Conservation (phyloP, 2,113 vertebrate species). For the Amblyornis subalaris region DNA sequence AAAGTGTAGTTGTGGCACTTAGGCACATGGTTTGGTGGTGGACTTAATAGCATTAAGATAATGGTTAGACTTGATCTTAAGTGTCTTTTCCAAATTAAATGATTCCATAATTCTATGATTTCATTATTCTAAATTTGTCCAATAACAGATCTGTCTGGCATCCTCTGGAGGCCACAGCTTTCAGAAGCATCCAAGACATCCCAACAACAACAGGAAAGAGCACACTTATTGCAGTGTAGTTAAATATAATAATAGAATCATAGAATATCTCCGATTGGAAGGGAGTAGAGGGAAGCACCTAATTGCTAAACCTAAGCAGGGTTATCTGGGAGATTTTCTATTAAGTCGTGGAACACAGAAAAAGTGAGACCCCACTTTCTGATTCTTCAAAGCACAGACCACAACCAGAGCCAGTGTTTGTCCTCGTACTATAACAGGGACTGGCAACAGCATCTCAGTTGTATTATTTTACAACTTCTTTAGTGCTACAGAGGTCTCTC, state of each 20-base stretch:
- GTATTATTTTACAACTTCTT: background rate
- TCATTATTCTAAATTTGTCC: background rate
- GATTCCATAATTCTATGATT: background rate
- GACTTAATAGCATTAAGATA: background rate
- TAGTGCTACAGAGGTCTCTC: background rate
- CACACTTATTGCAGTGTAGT: background rate
- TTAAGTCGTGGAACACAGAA: background rate
- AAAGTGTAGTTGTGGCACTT: accelerated
- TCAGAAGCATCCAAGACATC: background rate
- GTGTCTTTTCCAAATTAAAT: background rate
- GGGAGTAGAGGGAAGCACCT: background rate
- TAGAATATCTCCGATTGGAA: background rate
- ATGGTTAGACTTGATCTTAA: background rate
- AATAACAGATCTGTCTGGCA: background rate
- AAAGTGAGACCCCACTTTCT: background rate
- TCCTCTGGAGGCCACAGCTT: background rate
- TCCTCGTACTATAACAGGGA: background rate
- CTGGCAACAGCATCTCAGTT: background rate
- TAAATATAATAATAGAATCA: background rate
- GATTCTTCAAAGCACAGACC: background rate
- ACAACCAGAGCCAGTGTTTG: background rate
- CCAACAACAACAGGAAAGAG: background rate
- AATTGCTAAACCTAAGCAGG: background rate
- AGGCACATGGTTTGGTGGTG: background rate
- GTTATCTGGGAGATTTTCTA: background rate